These are phyloP conservation scores for Leptatherina wallacei DNA, from an alignment of 2,797 vertebrate species.

Conservation along the genomic window DNA sequence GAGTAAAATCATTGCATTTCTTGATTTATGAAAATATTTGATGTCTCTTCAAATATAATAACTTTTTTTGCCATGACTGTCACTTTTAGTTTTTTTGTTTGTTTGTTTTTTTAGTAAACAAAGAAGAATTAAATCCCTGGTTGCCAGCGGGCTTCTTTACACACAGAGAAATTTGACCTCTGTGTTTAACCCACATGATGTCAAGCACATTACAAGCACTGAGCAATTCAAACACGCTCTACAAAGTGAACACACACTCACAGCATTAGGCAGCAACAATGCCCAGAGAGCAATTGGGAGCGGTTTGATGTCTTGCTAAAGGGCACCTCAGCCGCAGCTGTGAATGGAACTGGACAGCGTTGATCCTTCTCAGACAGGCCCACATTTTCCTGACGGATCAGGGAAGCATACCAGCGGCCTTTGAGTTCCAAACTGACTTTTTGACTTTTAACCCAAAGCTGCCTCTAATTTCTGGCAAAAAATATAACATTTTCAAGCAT, in stretches of 20 bases:
- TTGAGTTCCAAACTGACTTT: neutral
- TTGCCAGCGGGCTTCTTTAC: too few relatives aligned
- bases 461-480: neutral
- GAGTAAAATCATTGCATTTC: too few relatives aligned
- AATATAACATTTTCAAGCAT: slow-evolving; percentile 7
- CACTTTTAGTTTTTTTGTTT: slow-evolving; percentile 7
- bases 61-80: neutral
- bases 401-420: neutral
- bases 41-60: too few relatives aligned
- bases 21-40: too few relatives aligned
- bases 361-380: neutral
- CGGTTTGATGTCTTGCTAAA: too few relatives aligned
- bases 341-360: neutral
- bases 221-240: too few relatives aligned
- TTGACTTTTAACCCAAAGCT: neutral
- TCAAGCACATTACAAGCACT: neutral
- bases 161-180: neutral
- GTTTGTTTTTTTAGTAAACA: too few relatives aligned
- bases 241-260: too few relatives aligned
- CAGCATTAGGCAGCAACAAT: too few relatives aligned
- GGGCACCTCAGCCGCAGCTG: too few relatives aligned
- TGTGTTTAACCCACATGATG: neutral
- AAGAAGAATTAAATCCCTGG: neutral
- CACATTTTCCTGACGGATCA: neutral
- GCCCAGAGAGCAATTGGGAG: too few relatives aligned